Percentiles rank a stretch among this genome's conserved stretches.
Evolutionary conservation across 37 sponge, comb jelly and placozoan genomes (phyloP).

Genomic region (Aphrocallistes beatrix): DNA sequence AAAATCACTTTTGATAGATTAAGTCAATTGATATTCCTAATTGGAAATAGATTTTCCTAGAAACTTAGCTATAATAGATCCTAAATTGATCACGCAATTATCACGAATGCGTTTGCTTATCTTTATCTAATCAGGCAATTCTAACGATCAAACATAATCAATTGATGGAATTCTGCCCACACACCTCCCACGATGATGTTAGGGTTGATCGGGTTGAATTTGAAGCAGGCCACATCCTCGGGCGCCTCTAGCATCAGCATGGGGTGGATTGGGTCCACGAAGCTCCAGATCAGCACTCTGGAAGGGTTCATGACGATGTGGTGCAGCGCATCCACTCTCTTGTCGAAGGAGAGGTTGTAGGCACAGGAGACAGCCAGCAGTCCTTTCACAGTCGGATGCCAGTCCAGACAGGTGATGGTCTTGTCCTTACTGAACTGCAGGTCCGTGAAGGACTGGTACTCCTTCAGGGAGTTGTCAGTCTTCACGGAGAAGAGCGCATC

Average conservation of each 20-base stretch:
- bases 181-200: constrained; percentile 71
- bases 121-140: no score
- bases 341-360: constrained; percentile 57
- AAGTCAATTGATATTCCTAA: no score
- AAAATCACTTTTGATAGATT: no score
- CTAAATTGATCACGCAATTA: no score
- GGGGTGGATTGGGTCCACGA: constrained; percentile 93
- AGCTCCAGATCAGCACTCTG: constrained; percentile 90
- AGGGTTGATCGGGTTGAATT: constrained; percentile 82
- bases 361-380: constrained; percentile 85
- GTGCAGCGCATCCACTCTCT: constrained; percentile 73
- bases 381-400: constrained; percentile 97
- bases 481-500: constrained; percentile 71
- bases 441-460: constrained; percentile 98
- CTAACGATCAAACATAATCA: no score
- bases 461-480: constrained; percentile 76
- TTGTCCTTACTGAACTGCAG: constrained; percentile 89
- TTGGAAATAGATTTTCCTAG: no score
- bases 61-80: no score
- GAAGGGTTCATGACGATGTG: constrained; percentile 36
- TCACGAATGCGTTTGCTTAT: no score
- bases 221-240: constrained; percentile 73
- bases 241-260: constrained; percentile 90
- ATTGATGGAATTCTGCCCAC: no score
- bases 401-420: constrained; percentile 77